Evolutionary conservation across 2,113 vertebrate species (phyloP).

Genomic region (Tragelaphus strepsiceros): DNA sequence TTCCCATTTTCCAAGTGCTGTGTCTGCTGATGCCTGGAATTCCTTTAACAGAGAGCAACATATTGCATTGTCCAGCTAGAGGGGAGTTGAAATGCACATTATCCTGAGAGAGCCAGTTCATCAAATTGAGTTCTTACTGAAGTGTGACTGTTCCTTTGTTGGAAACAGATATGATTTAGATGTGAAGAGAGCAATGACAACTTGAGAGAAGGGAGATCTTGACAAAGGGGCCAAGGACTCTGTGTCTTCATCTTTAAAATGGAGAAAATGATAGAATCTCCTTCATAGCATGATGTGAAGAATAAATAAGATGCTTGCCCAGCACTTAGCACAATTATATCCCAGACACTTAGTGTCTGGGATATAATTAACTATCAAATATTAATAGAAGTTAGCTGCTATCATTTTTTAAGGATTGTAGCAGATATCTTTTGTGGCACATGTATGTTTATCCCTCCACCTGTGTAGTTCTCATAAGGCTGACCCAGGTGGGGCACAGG

Average conservation of each 20-base stretch:
- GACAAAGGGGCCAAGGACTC: not conserved
- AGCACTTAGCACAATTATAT: not conserved
- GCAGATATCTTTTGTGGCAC: not conserved
- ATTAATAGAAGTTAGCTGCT: not conserved
- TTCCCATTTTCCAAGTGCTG: not conserved
- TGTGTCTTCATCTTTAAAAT: conserved; percentile 2
- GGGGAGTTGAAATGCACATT: not conserved
- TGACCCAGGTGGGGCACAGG: too few relatives aligned
- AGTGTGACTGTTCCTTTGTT: not conserved
- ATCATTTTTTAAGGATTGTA: not conserved
- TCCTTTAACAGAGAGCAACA: not conserved
- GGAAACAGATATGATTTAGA: not conserved
- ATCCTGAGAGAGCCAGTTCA: not conserved
- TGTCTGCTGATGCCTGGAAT: not conserved
- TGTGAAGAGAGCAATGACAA: not conserved
- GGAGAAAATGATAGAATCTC: not conserved
- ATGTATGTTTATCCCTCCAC: not conserved
- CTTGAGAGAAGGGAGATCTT: not conserved
- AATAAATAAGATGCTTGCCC: not conserved
- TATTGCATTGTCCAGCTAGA: not conserved
- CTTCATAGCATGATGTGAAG: not conserved
- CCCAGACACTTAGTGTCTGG: not conserved
- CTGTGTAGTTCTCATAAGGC: not conserved
- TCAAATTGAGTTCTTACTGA: not conserved
- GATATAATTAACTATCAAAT: not conserved